These are phyloP conservation scores for Ormyrus rosae DNA, from an alignment of 2,888 invertebrate species.

Conservation along the genomic window DNA sequence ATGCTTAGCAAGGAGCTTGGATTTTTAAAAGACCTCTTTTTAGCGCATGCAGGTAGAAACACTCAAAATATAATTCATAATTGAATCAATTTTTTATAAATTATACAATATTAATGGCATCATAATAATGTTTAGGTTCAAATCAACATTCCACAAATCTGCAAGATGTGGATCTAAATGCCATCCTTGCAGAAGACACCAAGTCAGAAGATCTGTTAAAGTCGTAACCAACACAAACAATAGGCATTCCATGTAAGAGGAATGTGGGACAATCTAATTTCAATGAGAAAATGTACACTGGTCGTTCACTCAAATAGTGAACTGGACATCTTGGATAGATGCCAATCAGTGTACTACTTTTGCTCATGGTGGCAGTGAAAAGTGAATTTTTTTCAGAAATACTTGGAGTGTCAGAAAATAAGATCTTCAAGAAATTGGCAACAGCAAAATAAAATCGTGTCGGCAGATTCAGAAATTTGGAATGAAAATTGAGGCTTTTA, in stretches of 20 bases:
- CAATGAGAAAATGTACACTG: conserved; percentile 31
- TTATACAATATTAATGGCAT: conserved; percentile 25
- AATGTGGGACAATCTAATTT: conserved; percentile 57
- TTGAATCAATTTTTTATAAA: background rate
- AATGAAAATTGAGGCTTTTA: conserved; percentile 1
- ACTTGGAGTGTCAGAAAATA: conserved; percentile 2
- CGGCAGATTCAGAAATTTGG: background rate
- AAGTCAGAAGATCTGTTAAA: conserved; percentile 62
- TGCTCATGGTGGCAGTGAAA: background rate
- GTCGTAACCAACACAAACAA: conserved; percentile 45
- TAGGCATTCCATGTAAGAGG: conserved; percentile 49
- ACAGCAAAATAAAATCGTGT: background rate
- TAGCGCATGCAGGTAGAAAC: conserved; percentile 85
- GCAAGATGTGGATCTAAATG: conserved; percentile 71
- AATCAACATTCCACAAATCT: conserved; percentile 69
- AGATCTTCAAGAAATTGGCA: conserved; percentile 9
- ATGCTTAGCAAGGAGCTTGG: conserved; percentile 88
- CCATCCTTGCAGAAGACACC: conserved; percentile 69
- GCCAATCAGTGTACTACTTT: conserved; percentile 54
- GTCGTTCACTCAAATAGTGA: conserved; percentile 45
- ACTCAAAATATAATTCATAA: background rate
- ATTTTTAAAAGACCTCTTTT: conserved; percentile 87
- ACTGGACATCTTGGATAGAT: conserved; percentile 70
- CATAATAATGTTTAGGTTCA: conserved; percentile 64
- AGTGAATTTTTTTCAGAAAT: conserved; percentile 17